Evolutionary conservation across 1,140 invertebrate species (phyloP), one percentile per base, ranked within the genome.

Genomic region (Microplitis mediator): DNA sequence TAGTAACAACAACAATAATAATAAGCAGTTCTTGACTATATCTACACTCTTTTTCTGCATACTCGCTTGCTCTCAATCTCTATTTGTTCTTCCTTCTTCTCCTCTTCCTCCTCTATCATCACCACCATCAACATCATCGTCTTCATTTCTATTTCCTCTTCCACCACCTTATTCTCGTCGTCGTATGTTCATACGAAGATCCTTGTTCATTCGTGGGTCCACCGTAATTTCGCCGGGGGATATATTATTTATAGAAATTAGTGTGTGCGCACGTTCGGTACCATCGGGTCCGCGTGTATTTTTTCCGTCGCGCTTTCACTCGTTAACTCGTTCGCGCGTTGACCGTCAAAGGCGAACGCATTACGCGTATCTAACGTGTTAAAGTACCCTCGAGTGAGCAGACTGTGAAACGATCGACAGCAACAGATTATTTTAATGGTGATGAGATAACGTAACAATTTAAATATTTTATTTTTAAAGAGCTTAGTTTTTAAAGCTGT

Each of bases 201-300:
- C 23, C 16, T 13, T 51, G 32, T 58, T 35, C 76, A 76, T 81
- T 80, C 81, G 76, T 71, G 61, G 78, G 77, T 82, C 73, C 81
- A 73, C 77, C 72, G 54, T 52, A 50, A 39, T 77, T 51, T 32
- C 50, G n/a, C 65, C 65, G 50, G 16, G 65, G 39, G 65, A 23
- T 14, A 64, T 79, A 84, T 86, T 86, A 86, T 86, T 86, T 84
- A 85, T 86, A 86, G 85, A 85, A 85, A 85, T 84, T 82, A 84
- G 81, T 84, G 80, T 82, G 75, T 82, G 78, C 80, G 76, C 80
- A 54, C 81, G 81, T 83, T 83, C 79, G 78, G 80, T 77, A 78
- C 83, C 82, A 79, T 82, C 81, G 52, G 52, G n/a, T 80, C 79
- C 78, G 79, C 79, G 80, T 82, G 78, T 84, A 77, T 78, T 77